These are phyloP conservation scores for Sebastes variabilis DNA, from an alignment of 2,797 vertebrate genomes.

Conservation along the genomic window DNA sequence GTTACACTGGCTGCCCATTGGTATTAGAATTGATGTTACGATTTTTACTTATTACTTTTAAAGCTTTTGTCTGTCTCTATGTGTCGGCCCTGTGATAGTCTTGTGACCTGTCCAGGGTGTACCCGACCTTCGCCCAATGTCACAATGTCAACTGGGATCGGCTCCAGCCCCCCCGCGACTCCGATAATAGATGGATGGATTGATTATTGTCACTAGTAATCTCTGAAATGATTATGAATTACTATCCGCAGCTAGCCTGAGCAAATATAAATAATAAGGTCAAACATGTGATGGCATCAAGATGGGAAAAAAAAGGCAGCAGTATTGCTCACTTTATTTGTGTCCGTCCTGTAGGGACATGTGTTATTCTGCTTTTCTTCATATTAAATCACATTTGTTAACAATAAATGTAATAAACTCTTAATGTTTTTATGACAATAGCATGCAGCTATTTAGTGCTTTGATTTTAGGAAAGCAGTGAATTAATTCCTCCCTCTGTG, in stretches of 20 bases:
- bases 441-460: slow-evolving; percentile 43
- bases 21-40: too few relatives aligned
- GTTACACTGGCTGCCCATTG: too few relatives aligned
- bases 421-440: slow-evolving; percentile 52
- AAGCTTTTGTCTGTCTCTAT: too few relatives aligned
- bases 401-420: slow-evolving; percentile 53
- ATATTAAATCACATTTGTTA: neutral
- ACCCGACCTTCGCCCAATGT: too few relatives aligned
- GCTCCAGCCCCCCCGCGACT: too few relatives aligned
- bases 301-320: neutral
- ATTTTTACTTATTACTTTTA: too few relatives aligned
- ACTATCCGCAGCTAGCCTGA: neutral
- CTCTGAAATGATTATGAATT: neutral
- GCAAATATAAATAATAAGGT: neutral
- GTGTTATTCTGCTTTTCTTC: neutral
- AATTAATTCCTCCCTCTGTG: slow-evolving; percentile 66
- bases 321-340: neutral
- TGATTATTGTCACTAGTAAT: neutral
- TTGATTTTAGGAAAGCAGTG: slow-evolving; percentile 50
- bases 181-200: too few relatives aligned
- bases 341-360: slow-evolving; percentile 3
- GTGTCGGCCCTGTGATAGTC: too few relatives aligned
- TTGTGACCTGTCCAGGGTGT: too few relatives aligned
- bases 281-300: neutral
- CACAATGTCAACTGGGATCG: too few relatives aligned